Percentiles rank a stretch among this genome's conserved stretches.
Conservation (phyloP, 2,888 invertebrate genomes). For the Tetragnatha montana region DNA sequence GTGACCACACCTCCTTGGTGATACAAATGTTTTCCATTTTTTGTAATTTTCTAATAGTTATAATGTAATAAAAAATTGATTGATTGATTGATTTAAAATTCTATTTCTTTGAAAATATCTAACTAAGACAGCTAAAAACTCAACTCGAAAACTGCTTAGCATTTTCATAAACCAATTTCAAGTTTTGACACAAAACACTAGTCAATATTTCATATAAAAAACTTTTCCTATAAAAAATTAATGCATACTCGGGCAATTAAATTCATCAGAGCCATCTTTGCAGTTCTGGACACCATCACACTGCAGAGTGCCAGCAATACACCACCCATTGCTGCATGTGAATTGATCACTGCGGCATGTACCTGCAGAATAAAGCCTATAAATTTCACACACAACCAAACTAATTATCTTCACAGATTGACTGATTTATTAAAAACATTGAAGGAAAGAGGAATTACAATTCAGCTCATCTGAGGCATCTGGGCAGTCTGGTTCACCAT, state of each 20-base stretch:
- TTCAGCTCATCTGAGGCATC: conserved; percentile 77
- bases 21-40: too few species aligned
- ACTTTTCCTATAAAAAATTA: neutral
- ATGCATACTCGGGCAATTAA: conserved; percentile 80
- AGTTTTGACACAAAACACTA: too few species aligned
- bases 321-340: conserved; percentile 81
- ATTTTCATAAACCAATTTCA: too few species aligned
- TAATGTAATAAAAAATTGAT: too few species aligned
- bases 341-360: conserved; percentile 91
- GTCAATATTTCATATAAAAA: too few species aligned
- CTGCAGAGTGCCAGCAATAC: conserved; percentile 82
- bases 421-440: neutral
- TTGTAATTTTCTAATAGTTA: too few species aligned
- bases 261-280: conserved; percentile 89
- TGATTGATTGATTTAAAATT: too few species aligned
- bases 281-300: conserved; percentile 90
- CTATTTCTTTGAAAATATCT: too few species aligned
- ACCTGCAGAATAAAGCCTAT: conserved; percentile 40
- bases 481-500: conserved; percentile 74
- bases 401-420: neutral
- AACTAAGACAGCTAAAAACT: too few species aligned
- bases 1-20: too few species aligned
- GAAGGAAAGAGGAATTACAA: conserved; percentile 41
- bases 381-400: neutral
- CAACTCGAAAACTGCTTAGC: too few species aligned